These are phyloP conservation scores for Zaprionus africanus DNA, from an alignment of 1,140 invertebrate genomes.

Conservation along the genomic window DNA sequence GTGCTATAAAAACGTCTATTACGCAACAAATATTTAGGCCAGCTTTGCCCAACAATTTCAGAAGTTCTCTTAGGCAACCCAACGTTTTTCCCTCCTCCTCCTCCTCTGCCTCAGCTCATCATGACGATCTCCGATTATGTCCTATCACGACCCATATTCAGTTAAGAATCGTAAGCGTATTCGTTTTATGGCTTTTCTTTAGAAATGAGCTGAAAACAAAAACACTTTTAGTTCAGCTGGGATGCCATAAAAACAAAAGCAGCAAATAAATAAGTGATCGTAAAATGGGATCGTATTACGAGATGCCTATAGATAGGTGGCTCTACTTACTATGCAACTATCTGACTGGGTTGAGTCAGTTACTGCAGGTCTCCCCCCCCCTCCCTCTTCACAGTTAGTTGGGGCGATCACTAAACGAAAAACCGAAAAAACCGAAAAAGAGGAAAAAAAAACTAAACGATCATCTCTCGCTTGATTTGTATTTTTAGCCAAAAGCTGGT, in stretches of 20 bases:
- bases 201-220: neutral
- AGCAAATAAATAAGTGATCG: slow-evolving; percentile 7
- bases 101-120: neutral
- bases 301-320: neutral
- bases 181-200: neutral
- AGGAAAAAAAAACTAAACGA: slow-evolving; percentile 19
- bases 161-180: neutral
- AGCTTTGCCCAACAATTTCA: neutral
- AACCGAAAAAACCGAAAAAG: neutral
- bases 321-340: neutral
- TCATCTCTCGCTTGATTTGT: slow-evolving; percentile 37
- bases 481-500: slow-evolving; percentile 84
- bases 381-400: neutral
- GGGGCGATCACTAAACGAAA: neutral
- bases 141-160: neutral
- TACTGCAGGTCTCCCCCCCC: neutral
- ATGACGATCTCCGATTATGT: neutral
- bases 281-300: slow-evolving; percentile 8
- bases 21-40: neutral
- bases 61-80: neutral
- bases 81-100: neutral
- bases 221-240: neutral
- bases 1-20: neutral
- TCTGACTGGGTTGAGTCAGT: neutral
- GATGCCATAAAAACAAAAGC: neutral